Evolutionary conservation across 2,113 vertebrate species (phyloP).

Genomic region (Eublepharis macularius): DNA sequence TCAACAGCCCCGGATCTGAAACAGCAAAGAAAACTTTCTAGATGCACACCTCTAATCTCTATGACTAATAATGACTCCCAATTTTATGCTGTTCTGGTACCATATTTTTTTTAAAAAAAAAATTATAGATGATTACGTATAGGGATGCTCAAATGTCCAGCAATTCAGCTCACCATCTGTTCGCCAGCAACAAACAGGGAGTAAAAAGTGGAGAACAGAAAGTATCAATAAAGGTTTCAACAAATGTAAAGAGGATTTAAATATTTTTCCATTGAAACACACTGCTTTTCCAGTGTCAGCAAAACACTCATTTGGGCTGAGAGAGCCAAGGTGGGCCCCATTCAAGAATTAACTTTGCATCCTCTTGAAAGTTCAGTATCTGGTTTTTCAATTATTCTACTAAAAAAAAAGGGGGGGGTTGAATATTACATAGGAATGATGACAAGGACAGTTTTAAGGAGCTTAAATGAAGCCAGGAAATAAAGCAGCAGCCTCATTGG

Average conservation of each 20-base stretch:
- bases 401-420: fast-evolving
- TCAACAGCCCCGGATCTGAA: too few species aligned
- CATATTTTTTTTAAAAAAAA: too few species aligned
- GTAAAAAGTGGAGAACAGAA: too few species aligned
- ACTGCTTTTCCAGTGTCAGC: not conserved
- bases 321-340: not conserved
- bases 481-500: constrained; percentile 36
- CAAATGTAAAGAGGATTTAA: not conserved
- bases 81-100: too few species aligned
- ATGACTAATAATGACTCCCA: too few species aligned
- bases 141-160: too few species aligned
- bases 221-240: too few species aligned
- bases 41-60: too few species aligned
- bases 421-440: not conserved
- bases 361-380: not conserved
- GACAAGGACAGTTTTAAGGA: constrained; percentile 26
- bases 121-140: too few species aligned
- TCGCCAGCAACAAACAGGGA: too few species aligned
- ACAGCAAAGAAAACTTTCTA: too few species aligned
- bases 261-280: not conserved
- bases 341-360: not conserved
- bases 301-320: not conserved
- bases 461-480: constrained; percentile 43
- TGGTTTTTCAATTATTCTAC: not conserved
- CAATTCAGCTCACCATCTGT: too few species aligned